phyloP scores from a whole-genome alignment of 2,888 invertebrate genomes.

The Sarcophaga rosellei region DNA sequence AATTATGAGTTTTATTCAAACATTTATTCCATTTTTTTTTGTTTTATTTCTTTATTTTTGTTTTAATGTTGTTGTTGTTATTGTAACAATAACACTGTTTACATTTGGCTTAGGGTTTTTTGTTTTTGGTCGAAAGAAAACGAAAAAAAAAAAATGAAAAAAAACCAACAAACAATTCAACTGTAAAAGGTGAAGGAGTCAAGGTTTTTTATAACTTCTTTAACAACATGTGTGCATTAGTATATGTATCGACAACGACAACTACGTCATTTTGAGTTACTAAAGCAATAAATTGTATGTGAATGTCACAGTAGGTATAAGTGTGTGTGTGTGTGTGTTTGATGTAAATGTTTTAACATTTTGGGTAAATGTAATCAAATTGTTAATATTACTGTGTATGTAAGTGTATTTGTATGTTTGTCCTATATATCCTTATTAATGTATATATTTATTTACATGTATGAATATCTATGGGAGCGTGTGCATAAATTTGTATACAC shows the following conservation, averaged over 20 bases:
- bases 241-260: not conserved
- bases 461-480: not conserved
- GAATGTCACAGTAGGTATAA: not conserved
- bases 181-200: slow-evolving; percentile 41
- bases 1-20: slow-evolving; percentile 49
- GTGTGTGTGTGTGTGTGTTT: not conserved
- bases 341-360: not conserved
- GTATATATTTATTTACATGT: not conserved
- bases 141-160: not conserved
- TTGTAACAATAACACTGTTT: not conserved
- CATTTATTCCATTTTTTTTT: slow-evolving; percentile 4
- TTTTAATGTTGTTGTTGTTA: not conserved
- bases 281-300: not conserved
- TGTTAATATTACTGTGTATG: not conserved
- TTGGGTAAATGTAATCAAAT: slow-evolving; percentile 51
- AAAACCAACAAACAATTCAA: not conserved
- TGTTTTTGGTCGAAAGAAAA: not conserved
- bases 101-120: not conserved
- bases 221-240: not conserved
- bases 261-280: not conserved
- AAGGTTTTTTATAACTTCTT: slow-evolving; percentile 38
- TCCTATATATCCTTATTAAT: not conserved
- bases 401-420: not conserved
- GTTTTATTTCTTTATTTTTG: slow-evolving; percentile 34
- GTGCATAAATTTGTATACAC: not conserved